Evolutionary conservation across 1,140 invertebrate genomes (phyloP).

Genomic region (Brachionus plicatilis): DNA sequence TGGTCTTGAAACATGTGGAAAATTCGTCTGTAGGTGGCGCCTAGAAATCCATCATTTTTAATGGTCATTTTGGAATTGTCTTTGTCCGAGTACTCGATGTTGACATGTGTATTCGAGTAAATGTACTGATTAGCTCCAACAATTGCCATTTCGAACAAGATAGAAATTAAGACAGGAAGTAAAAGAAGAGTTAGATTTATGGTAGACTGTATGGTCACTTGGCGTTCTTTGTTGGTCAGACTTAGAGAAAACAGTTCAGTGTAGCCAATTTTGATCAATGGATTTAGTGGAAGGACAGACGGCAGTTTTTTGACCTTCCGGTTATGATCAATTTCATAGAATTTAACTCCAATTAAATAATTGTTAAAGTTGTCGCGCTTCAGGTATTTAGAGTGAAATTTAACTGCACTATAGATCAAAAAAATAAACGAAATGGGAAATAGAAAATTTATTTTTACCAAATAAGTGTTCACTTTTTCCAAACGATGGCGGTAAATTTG

Average conservation of each 20-base stretch:
- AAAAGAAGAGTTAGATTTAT: neutral
- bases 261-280: neutral
- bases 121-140: neutral
- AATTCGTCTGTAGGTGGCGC: neutral
- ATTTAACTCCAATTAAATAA: constrained; percentile 1
- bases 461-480: neutral
- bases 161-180: neutral
- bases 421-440: constrained; percentile 3
- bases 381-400: neutral
- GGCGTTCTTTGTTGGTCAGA: neutral
- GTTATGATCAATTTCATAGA: constrained; percentile 1
- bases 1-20: neutral
- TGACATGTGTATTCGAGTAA: neutral
- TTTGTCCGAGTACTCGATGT: neutral
- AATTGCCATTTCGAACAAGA: neutral
- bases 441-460: neutral
- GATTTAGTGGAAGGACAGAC: neutral
- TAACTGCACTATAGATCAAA: neutral
- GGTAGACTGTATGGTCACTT: neutral
- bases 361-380: neutral
- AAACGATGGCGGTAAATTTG: neutral
- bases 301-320: neutral
- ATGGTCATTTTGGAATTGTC: neutral
- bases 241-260: neutral
- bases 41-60: neutral